These are phyloP conservation scores for Todus mexicanus DNA, from an alignment of 2,797 vertebrate genomes.

Conservation along the genomic window DNA sequence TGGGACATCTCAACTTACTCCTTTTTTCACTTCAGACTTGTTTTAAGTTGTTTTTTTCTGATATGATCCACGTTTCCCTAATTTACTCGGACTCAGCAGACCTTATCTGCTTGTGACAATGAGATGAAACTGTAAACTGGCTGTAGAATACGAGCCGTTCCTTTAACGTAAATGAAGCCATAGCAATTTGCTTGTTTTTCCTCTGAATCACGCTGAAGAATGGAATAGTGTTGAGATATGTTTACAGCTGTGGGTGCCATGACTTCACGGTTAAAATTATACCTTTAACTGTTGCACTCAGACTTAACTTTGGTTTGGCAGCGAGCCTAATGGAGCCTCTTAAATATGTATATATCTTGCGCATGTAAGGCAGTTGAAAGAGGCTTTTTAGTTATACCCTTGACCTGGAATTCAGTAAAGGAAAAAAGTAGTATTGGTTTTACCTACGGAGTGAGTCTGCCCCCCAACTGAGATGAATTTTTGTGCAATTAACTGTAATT, in stretches of 20 bases:
- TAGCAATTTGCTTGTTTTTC: conserved; percentile 20
- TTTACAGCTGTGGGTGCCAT: conserved; percentile 38
- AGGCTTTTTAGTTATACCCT: conserved; percentile 22
- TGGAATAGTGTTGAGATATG: conserved; percentile 17
- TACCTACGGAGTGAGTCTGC: not conserved
- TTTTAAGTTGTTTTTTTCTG: not conserved
- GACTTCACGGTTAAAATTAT: conserved; percentile 32
- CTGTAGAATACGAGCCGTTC: not conserved
- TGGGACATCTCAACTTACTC: not conserved
- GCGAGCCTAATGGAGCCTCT: conserved; percentile 45
- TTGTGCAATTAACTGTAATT: not conserved
- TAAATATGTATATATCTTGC: conserved; percentile 12
- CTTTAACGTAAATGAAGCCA: not conserved
- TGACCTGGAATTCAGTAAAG: conserved; percentile 15
- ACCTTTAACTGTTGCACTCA: conserved; percentile 38
- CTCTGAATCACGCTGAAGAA: conserved; percentile 39
- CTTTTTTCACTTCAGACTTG: not conserved
- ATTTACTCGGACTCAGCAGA: not conserved
- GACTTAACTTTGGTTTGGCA: conserved; percentile 46
- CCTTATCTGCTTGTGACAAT: not conserved
- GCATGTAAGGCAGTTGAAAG: not conserved
- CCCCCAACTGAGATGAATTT: not conserved
- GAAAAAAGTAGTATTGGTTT: not conserved
- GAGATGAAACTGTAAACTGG: not conserved
- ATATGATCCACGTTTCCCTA: not conserved